Evolutionary conservation across 2,797 vertebrate genomes (phyloP), one percentile per base, ranked within the genome.

Genomic region (Prunella strophiata): DNA sequence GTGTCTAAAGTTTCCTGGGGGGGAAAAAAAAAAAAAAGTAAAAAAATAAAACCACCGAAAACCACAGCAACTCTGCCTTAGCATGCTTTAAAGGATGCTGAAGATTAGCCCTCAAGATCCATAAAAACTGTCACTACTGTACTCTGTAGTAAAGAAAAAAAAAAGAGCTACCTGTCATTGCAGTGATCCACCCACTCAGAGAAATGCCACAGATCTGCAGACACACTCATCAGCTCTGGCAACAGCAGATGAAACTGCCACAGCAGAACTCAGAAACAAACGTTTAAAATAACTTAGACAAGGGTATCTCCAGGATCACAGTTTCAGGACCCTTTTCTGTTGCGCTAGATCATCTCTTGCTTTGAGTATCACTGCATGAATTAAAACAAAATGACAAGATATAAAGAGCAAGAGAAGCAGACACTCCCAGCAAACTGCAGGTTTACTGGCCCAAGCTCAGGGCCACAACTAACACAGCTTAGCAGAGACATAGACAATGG

Each of bases 111-210:
- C 82, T 85, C 27, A 36, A 80, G 70, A 83, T 78, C 20, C 38
- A 42, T 51, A 72, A 72, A 68, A 88, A 40, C 50, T 86, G 58
- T 84, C 83, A 75, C 58, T 83, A 55, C 16, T 61, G 17, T 51
- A 88, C 79, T 70, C 32, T 7, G 47, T 76, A 72, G 26, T 48
- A 75, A 73, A 75, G 48, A 29, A 82, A 80, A 62, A 62, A 94
- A 76, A 84, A 72, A 47, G 48, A 47, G 48, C 63, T 66, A 90
- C 73, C 93, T 93, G 76, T 81, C 88, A 90, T 13, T 61, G 48
- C 51, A 86, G 70, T 51, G 72, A 92, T 70, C 66, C 66, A 91
- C 85, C 93, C 76, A 91, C 89, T 88, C 82, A 75, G 36, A 90
- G 70, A 93, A 88, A 86, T 32, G 36, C 62, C 77, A 85, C 17